Evolutionary conservation across 2,113 vertebrate genomes (phyloP).

Genomic region (Dascyllus trimaculatus): DNA sequence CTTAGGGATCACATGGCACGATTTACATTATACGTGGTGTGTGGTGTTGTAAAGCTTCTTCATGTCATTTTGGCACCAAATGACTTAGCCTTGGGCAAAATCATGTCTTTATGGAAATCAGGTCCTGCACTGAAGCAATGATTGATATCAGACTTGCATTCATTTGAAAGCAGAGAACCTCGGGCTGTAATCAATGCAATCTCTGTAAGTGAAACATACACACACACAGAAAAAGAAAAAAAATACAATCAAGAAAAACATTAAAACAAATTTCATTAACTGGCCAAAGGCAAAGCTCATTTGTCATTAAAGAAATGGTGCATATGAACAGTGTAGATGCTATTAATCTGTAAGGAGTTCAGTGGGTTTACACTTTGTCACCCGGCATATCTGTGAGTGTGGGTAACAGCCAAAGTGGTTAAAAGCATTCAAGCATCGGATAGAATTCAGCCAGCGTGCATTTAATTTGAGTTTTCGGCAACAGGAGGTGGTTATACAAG

Average conservation of each 20-base stretch:
- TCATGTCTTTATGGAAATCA: constrained; percentile 34
- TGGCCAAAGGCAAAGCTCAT: constrained; percentile 27
- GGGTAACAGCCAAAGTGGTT: constrained; percentile 26
- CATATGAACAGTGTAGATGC: constrained; percentile 18
- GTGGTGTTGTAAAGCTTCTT: background rate
- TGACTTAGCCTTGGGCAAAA: constrained; percentile 14
- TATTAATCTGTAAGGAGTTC: constrained; percentile 14
- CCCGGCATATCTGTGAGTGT: constrained; percentile 2
- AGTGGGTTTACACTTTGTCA: constrained; percentile 49
- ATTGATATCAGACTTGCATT: constrained; percentile 53
- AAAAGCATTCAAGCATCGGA: constrained; percentile 43
- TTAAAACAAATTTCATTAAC: constrained; percentile 16
- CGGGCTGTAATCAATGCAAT: constrained; percentile 44
- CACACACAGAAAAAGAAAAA: constrained; percentile 3
- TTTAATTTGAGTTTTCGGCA: constrained; percentile 52
- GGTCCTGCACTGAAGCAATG: constrained; percentile 25
- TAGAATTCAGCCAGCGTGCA: constrained; percentile 43
- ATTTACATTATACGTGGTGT: background rate
- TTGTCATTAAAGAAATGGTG: constrained; percentile 35
- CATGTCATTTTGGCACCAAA: background rate
- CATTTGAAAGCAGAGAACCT: constrained; percentile 27
- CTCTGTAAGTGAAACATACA: constrained; percentile 44
- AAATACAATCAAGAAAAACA: constrained; percentile 41
- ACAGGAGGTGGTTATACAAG: constrained; percentile 33
- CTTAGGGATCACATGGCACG: background rate